These are phyloP conservation scores for Apogon hyalosoma DNA, from an alignment of 2,797 vertebrate genomes.

Conservation along the genomic window DNA sequence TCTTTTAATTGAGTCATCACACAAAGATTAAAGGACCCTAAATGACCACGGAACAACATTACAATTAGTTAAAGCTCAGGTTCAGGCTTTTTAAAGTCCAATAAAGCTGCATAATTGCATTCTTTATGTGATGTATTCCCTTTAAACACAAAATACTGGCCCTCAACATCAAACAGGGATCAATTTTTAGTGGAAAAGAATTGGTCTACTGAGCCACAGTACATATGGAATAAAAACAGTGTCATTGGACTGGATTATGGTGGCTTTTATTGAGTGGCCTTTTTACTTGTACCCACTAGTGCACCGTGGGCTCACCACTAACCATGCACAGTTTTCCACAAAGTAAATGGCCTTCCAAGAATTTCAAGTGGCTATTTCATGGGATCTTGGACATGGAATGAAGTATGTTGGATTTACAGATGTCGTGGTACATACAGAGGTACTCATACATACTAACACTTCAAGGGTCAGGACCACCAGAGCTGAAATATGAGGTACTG, in stretches of 20 bases:
- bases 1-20: conserved; percentile 26
- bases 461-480: conserved; percentile 38
- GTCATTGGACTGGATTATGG: conserved; percentile 10
- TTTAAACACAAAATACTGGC: background rate
- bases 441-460: conserved; percentile 5
- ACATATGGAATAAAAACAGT: background rate
- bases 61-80: background rate
- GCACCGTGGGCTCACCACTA: background rate
- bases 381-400: conserved; percentile 8
- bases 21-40: conserved; percentile 11
- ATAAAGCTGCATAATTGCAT: background rate
- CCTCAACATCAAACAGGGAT: no score
- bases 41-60: conserved; percentile 5
- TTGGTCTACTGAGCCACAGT: background rate
- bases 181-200: background rate
- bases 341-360: background rate
- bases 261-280: conserved; percentile 4
- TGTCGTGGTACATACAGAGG: conserved; percentile 1
- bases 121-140: background rate
- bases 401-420: background rate
- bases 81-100: background rate
- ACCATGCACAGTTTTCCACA: background rate
- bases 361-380: conserved; percentile 12
- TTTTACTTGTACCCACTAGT: background rate
- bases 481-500: no score